These are phyloP conservation scores for Drosophila ambigua DNA, from an alignment of 1,140 invertebrate species.

Conservation along the genomic window DNA sequence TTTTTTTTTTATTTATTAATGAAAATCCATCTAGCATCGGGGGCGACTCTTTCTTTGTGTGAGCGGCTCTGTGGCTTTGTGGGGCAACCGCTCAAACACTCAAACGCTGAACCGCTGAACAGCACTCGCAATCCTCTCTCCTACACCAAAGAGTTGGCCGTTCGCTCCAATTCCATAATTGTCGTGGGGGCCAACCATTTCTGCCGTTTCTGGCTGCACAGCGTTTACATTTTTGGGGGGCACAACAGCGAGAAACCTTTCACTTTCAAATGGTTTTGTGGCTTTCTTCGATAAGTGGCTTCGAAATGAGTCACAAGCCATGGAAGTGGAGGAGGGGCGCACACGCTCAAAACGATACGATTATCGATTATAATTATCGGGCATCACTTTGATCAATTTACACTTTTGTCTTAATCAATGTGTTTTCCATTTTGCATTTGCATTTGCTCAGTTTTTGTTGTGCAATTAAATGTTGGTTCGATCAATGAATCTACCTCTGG, in stretches of 20 bases:
- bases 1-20: slow-evolving; percentile 44
- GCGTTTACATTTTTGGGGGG: slow-evolving; percentile 46
- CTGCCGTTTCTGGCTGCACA: slow-evolving; percentile 21
- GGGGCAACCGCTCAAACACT: slow-evolving; percentile 4
- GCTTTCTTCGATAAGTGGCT: slow-evolving; percentile 27
- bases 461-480: slow-evolving; percentile 6
- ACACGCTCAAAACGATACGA: slow-evolving; percentile 13
- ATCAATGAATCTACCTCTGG: not conserved
- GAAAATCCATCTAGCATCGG: slow-evolving; percentile 45
- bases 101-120: slow-evolving; percentile 31
- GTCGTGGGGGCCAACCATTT: slow-evolving; percentile 30
- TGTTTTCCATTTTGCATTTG: slow-evolving; percentile 34
- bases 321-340: slow-evolving; percentile 1
- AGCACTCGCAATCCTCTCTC: slow-evolving; percentile 10
- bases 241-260: slow-evolving; percentile 37
- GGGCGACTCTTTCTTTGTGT: slow-evolving; percentile 13
- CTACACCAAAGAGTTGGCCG: not conserved
- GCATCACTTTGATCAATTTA: slow-evolving; percentile 41
- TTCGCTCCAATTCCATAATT: slow-evolving; percentile 62
- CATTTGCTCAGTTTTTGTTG: slow-evolving; percentile 1
- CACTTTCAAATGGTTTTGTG: slow-evolving; percentile 56
- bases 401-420: slow-evolving; percentile 44
- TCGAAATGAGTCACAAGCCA: slow-evolving; percentile 22
- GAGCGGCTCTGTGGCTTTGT: slow-evolving; percentile 1
- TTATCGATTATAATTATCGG: slow-evolving; percentile 7